Evolutionary conservation across 2,888 invertebrate genomes (phyloP), one percentile per base, ranked within the genome.

Genomic region (Nesidiocoris tenuis): DNA sequence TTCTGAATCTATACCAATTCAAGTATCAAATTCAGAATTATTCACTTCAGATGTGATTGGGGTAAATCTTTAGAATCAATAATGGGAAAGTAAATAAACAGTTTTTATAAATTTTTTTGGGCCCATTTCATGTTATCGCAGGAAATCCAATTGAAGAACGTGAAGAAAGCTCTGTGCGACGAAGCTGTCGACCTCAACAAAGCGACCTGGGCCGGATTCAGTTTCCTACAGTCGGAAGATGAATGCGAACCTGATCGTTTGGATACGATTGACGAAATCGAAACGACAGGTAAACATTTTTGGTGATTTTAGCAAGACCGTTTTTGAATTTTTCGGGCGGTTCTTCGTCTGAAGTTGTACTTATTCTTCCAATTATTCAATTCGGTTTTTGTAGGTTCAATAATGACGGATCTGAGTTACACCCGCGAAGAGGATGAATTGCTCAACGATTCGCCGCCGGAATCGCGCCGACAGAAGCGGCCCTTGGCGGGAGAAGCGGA

Each of bases 351-450:
- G n/a, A n/a, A n/a, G n/a, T 54, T 19, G 23, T 61, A 22, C 12
- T 1, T 55, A 17, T 18, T 12, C 7, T 55, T 16, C n/a, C 25
- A n/a, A n/a, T n/a, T n/a, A n/a, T n/a, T n/a, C n/a, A n/a, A n/a
- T n/a, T n/a, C n/a, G n/a, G n/a, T n/a, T 19, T 59, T 66, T 66
- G n/a, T 83, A 86, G 90, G 90, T 19, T 92, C 92, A 0, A 85
- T 93, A 16, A 84, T 93, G 54, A 91, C 92, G 0, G 92, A 93
- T 82, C 88, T 92, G 82, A 93, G 93, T 79, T 91, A 91, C 82
- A 94, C 94, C 16, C 89, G 91, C 25, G 94, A 94, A 0, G 94
- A 93, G 81, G 94, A 94, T 80, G 93, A 93, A 83, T 84, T 94
- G 74, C 91, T 93, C 79, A 82, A 86, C 0, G 87, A 88, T 0